Evolutionary conservation across 2,888 invertebrate species (phyloP), one percentile per base, ranked within the genome.

Genomic region (Lepas anatifera): DNA sequence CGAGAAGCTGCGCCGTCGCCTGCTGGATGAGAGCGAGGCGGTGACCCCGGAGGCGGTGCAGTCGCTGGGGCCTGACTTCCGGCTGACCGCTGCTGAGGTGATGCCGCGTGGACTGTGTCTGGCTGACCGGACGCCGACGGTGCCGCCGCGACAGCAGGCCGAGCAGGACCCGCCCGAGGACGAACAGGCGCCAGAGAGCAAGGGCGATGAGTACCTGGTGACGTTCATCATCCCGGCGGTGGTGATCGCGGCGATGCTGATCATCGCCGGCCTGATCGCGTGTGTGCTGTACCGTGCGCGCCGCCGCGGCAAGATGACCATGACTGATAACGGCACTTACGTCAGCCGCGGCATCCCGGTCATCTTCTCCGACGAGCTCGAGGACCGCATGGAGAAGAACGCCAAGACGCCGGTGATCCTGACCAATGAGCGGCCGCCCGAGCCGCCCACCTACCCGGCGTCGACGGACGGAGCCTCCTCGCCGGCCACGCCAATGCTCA

Each of bases 391-490:
- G 58, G 58, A 58, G 58, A 58, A 58, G 35, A 58, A 35, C 35
- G 82, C 82, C 70, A 92, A 95, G 81, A 89, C 91, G 74, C 96
- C 96, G 8, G 90, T 96, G 70, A 95, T 97, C 76, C 85, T 96
- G 81, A 90, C 93, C 77, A 95, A 96, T 76, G 96, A 96, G 79
- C 94, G 95, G 78, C 95, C 96, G 18, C 95, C 96, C 10, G 81
- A 95, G 71, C 85, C 92, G 68, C 92, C 93, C 7, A 58, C 58
- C 32, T 58, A 58, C 35, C 58, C 58, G 32, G 32, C 73, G 75
- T 35, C 58, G 32, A 22, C 73, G 75, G 67, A 70, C 73, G 50
- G 69, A 72, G 37, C 71, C 73, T 46, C 72, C 71, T 39, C 73
- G 71, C 46, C 74, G 72, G 67, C 63, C 48, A 27, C 72, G 71